A percentile compares a stretch with the other conserved stretches of the same genome.
Conservation (phyloP, 2,888 invertebrate genomes). For the Volucella bombylans region DNA sequence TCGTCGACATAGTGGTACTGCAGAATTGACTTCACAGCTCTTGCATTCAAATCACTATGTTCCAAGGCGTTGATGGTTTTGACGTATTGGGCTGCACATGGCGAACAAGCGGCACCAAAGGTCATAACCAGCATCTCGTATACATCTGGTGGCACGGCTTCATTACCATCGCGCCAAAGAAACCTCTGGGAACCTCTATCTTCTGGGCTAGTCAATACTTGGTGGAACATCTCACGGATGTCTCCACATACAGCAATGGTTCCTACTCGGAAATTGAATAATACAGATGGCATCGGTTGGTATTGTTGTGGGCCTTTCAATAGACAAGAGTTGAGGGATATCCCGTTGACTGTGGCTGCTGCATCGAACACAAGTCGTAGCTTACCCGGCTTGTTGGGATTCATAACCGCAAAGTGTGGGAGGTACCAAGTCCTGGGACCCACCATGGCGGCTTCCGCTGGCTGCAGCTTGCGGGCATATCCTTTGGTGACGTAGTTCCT, state of each 20-base stretch:
- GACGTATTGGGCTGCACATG: no score
- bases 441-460: background rate
- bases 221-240: conserved; percentile 69
- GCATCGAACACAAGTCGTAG: conserved; percentile 75
- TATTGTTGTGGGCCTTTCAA: conserved; percentile 64
- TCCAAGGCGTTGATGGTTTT: conserved; percentile 18
- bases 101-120: conserved; percentile 13
- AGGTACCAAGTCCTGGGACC: conserved; percentile 5
- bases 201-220: conserved; percentile 33
- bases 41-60: background rate
- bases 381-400: conserved; percentile 74
- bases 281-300: conserved; percentile 38
- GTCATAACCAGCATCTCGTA: background rate
- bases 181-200: conserved; percentile 56
- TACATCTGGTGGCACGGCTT: conserved; percentile 19
- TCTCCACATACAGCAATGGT: conserved; percentile 62
- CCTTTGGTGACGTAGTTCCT: conserved; percentile 9
- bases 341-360: conserved; percentile 55
- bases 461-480: background rate
- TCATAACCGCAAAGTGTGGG: conserved; percentile 33
- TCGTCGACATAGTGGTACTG: conserved; percentile 39
- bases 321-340: conserved; percentile 73
- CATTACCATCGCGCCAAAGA: conserved; percentile 70
- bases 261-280: conserved; percentile 56
- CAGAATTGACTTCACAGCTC: conserved; percentile 42